Evolutionary conservation across 2,113 vertebrate species (phyloP).

Genomic region (Manacus vitellinus): DNA sequence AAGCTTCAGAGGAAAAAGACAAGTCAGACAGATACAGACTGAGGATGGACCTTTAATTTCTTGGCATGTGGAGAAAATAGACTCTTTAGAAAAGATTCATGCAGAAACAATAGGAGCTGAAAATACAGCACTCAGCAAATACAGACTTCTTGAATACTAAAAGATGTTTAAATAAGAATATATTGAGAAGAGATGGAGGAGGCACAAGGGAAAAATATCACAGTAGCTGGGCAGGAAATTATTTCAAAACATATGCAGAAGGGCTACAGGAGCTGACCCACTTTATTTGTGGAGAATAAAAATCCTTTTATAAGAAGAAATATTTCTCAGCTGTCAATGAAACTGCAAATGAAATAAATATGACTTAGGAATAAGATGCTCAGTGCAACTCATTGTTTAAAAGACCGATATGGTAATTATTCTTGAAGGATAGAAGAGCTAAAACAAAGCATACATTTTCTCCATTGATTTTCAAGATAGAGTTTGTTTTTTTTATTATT

Average conservation of each 20-base stretch:
- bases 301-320: constrained; percentile 41
- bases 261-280: constrained; percentile 36
- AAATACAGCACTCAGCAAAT: background rate
- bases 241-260: constrained; percentile 57
- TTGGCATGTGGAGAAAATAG: background rate
- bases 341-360: constrained; percentile 28
- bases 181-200: constrained; percentile 21
- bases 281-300: constrained; percentile 42
- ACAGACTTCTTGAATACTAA: background rate
- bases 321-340: background rate
- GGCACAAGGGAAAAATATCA: constrained; percentile 46
- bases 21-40: background rate
- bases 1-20: background rate
- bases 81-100: background rate
- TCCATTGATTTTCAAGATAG: background rate
- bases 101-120: constrained; percentile 21
- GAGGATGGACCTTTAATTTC: background rate
- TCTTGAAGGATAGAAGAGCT: background rate
- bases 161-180: background rate
- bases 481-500: background rate
- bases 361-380: background rate
- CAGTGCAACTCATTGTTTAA: background rate
- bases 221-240: constrained; percentile 41
- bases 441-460: background rate
- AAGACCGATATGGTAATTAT: background rate